Base-by-base conservation (phyloP, 2,888 invertebrate species). In the Chamaedrilus cognettii region DNA sequence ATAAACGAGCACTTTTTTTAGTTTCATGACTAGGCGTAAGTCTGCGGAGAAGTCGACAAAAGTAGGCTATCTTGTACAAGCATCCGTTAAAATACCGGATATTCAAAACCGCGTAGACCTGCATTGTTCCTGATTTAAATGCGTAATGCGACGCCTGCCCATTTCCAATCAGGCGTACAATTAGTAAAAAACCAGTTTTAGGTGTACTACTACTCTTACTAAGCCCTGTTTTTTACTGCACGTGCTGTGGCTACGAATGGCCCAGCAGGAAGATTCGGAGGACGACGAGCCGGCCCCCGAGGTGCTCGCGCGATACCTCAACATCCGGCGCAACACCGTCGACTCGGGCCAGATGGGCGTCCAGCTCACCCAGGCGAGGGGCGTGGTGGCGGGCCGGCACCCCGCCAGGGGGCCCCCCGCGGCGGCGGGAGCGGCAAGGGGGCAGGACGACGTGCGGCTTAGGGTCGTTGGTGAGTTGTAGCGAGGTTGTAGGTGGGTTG, bases 271-370 rank as follows among this genome's bases (percentile, higher is more conserved):
- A 19, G 74, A 74, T 34, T 67, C 68, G 28, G 84, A 85, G 64
- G 70, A 69, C 7, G 84, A 85, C 60, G 84, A 85, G 62, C 84
- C 83, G 2, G 80, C 79, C 11, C 83, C 83, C 0, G 84, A 84
- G 69, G 83, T 84, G 2, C 70, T 85, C 64, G 82, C 82, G 2
- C 78, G 85, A 3, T 84, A 84, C 74, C 79, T 84, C 70, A 90
- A 91, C 59, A 89, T 91, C 60, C 86, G 96, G 50, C 86, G 96
- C 28, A 96, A 96, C 82, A 96, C 96, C 0, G 95, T 96, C 0
- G 96, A 96, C n/a, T 79, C 82, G 0, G 94, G 94, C 2, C 94
- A 62, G 15, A 62, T 51, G 62, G 28, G 51, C 15, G 62, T 31
- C 19, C 51, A 62, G 31, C n/a, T 42, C 19, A 42, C 42, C 42